Evolutionary conservation across 2,113 vertebrate genomes (phyloP).

Genomic region (Microcebus jonahi): DNA sequence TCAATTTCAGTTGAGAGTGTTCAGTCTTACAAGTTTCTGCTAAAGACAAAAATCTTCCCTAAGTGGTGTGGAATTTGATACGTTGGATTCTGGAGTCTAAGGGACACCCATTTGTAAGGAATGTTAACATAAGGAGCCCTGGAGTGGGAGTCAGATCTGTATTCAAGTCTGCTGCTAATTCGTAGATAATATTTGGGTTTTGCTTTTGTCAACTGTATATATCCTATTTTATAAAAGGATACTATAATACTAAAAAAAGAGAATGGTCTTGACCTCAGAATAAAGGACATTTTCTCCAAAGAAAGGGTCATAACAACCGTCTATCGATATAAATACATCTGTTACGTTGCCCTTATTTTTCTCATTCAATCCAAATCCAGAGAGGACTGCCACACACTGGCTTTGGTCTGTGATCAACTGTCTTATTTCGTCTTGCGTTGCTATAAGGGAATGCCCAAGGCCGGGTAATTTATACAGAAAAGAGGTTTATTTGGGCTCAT

Average conservation of each 20-base stretch:
- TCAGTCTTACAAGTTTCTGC: neutral
- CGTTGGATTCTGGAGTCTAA: neutral
- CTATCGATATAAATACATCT: neutral
- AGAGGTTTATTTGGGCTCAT: no score
- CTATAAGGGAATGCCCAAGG: no score
- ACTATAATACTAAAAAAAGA: neutral
- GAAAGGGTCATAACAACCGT: neutral
- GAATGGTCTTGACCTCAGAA: neutral
- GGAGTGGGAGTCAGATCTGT: neutral
- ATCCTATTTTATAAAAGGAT: neutral
- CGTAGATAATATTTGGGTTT: neutral
- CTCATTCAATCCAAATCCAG: conserved; percentile 16
- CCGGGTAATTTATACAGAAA: no score
- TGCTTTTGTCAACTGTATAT: neutral
- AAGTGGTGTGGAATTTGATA: neutral
- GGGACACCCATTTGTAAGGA: neutral
- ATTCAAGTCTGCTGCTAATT: neutral
- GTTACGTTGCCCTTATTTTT: neutral
- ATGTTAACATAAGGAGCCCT: neutral
- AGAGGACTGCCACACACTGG: neutral
- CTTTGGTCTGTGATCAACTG: neutral
- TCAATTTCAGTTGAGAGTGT: neutral
- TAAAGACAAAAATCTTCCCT: neutral
- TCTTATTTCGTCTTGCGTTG: neutral
- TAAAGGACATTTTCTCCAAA: neutral